Evolutionary conservation across 2,113 vertebrate species (phyloP).

Genomic region (Paramisgurnus dabryanus): DNA sequence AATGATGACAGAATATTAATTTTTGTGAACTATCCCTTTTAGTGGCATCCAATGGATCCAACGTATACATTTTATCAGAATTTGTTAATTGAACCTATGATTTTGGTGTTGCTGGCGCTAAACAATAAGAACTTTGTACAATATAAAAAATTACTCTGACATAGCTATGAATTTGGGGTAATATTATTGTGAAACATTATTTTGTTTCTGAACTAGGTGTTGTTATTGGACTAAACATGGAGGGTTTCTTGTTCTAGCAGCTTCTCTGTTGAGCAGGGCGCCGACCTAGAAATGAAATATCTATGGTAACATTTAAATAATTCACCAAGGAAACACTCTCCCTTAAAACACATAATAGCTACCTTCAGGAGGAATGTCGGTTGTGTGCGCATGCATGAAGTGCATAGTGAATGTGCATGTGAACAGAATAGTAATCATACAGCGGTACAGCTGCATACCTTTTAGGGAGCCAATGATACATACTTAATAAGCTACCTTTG

Average conservation of each 20-base stretch:
- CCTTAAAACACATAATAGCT: constrained; percentile 63
- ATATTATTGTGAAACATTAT: neutral
- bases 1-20: too few relatives aligned
- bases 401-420: neutral
- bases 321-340: constrained; percentile 66
- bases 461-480: constrained; percentile 8
- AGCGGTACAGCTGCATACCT: neutral
- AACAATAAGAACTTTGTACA: too few relatives aligned
- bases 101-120: too few relatives aligned
- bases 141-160: neutral
- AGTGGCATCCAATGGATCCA: too few relatives aligned
- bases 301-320: constrained; percentile 72
- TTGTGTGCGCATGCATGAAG: constrained; percentile 33
- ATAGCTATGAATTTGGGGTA: neutral
- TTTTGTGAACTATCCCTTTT: too few relatives aligned
- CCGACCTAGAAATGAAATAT: constrained; percentile 75
- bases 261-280: constrained; percentile 60
- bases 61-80: too few relatives aligned
- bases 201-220: neutral
- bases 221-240: neutral
- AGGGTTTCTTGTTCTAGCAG: constrained; percentile 11
- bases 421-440: constrained; percentile 10
- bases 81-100: too few relatives aligned
- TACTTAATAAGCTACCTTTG: neutral
- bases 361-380: constrained; percentile 57